Evolutionary conservation across 2,888 invertebrate genomes (phyloP).

Genomic region (Endotricha flammealis): DNA sequence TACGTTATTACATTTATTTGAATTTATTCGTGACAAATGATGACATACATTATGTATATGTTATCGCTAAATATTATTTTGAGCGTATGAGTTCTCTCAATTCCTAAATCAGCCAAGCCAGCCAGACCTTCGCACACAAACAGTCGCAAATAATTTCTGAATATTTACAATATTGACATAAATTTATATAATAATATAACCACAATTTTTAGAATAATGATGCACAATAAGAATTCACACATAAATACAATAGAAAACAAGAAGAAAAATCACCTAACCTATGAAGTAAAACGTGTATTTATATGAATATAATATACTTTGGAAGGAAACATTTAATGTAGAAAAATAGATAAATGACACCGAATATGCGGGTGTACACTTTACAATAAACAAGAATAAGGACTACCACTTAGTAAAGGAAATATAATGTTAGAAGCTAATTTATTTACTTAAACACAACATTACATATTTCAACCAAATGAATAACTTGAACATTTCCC

Average conservation of each 20-base stretch:
- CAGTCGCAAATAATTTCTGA: constrained; percentile 35
- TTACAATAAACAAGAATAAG: background rate
- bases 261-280: background rate
- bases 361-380: background rate
- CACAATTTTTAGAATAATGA: constrained; percentile 21
- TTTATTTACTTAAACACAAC: too few species aligned
- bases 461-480: too few species aligned
- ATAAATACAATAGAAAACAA: constrained; percentile 4
- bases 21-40: constrained; percentile 70
- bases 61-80: constrained; percentile 59
- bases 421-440: too few species aligned
- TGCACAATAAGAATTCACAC: constrained; percentile 16
- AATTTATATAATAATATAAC: too few species aligned
- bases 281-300: background rate
- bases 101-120: constrained; percentile 71
- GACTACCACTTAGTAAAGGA: too few species aligned
- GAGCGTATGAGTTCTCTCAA: constrained; percentile 73
- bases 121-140: constrained; percentile 39
- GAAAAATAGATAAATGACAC: constrained; percentile 5
- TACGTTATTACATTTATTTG: constrained; percentile 61
- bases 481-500: background rate
- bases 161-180: constrained; percentile 42
- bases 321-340: background rate
- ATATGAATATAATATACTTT: background rate
- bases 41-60: constrained; percentile 60